Base-by-base conservation (phyloP, 2,113 vertebrate species). In the Albula glossodonta region DNA sequence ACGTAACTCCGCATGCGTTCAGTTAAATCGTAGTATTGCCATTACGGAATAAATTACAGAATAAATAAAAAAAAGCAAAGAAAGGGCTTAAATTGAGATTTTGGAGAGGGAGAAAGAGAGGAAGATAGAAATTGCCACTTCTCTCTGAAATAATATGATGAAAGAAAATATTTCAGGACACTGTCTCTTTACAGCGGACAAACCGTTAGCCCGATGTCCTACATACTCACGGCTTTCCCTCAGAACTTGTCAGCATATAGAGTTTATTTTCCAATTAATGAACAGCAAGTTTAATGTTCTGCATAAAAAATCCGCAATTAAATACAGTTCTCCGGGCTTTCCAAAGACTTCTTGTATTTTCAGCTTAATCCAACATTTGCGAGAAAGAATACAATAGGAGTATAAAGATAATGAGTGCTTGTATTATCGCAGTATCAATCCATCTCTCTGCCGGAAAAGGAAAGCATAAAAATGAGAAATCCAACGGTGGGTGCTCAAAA, bases 181-280 rank as follows among this genome's bases (percentile, higher is more conserved):
- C 57, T 80, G 56, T 49, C 49, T 25, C 79, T 81, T 66, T 80
- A 7, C 41, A 66, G 84, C 56, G 87, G 80, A 11, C 81, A 83
- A 85, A 83, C 81, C 53, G 85, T 51, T 85, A 5, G 50, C 88
- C 83, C 51, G 74, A 48, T 79, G 80, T 60, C 82, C 89, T 87
- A 88, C 90, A 88, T 82, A 88, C 88, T 89, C 90, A 90, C 88
- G 74, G 83, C 80, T 83, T 77, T 85, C 57, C 80, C 5, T 15
- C 74, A 85, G 60, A 83, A 86, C 87, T 81, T 8, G 83, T 74
- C 79, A 25, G 52, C 8, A 51, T 19, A 56, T 31, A 57, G 51
- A 49, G 56, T 60, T 15, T 49, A 12, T 25, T 31, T 41, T 77
- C n/a, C 49, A 56, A 84, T 4, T 78, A 80, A 79, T 81, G 52